Conservation (phyloP, 2,113 vertebrate species). For the Melanocharis versteri region DNA sequence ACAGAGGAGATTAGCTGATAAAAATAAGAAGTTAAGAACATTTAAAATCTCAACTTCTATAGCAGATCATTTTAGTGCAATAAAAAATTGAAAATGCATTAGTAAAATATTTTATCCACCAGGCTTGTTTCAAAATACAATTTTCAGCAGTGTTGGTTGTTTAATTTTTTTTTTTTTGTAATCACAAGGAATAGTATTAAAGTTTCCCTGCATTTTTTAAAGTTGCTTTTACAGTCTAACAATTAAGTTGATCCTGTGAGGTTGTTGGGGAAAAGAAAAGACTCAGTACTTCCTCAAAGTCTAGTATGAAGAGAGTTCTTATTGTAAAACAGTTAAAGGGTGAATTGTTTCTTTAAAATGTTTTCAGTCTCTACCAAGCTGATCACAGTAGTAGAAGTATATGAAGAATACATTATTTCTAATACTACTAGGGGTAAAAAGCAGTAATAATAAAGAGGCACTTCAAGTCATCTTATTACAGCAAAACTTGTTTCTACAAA, state of each 20-base stretch:
- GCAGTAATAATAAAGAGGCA: neutral
- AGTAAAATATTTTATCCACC: neutral
- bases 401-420: neutral
- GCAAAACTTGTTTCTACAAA: neutral
- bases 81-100: neutral
- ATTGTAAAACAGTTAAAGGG: neutral
- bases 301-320: neutral
- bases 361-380: neutral
- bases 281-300: neutral
- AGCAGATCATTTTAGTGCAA: neutral
- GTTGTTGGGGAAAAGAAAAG: neutral
- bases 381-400: neutral
- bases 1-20: neutral
- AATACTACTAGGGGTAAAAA: neutral
- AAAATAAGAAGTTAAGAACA: neutral
- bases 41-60: neutral
- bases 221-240: neutral
- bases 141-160: neutral
- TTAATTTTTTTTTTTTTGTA: neutral
- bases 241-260: neutral
- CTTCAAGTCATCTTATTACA: neutral
- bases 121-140: neutral
- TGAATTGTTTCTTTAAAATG: neutral
- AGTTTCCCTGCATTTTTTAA: neutral
- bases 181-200: neutral